Evolutionary conservation across 2,888 invertebrate species (phyloP).

Genomic region (Sinopyrophorus schimmeli): DNA sequence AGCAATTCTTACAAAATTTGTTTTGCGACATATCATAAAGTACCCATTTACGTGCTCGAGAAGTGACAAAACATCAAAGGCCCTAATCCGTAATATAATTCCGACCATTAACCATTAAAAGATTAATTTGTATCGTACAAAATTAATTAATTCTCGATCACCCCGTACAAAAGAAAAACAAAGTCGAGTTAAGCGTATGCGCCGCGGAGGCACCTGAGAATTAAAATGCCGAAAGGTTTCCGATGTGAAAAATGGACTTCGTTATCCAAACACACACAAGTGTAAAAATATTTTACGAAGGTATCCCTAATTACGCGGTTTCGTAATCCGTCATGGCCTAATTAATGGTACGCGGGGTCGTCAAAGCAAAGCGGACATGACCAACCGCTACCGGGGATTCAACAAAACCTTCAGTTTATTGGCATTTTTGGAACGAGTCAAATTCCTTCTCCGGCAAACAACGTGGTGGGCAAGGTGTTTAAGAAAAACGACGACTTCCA

Average conservation of each 20-base stretch:
- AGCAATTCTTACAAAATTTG: no score
- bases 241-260: slow-evolving; percentile 24
- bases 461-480: slow-evolving; percentile 46
- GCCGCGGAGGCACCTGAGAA: slow-evolving; percentile 18
- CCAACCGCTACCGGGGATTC: slow-evolving; percentile 45
- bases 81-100: no score
- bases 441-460: slow-evolving; percentile 40
- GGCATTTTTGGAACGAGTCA: slow-evolving; percentile 46
- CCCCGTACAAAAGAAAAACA: no score
- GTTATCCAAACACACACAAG: slow-evolving; percentile 28
- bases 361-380: slow-evolving; percentile 43
- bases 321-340: slow-evolving; percentile 30
- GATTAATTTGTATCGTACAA: no score
- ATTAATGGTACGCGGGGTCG: slow-evolving; percentile 41
- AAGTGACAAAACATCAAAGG: no score
- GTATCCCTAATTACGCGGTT: slow-evolving; percentile 30
- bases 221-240: slow-evolving; percentile 7
- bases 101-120: no score
- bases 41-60: no score
- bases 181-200: no score
- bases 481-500: slow-evolving; percentile 37
- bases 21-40: no score
- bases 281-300: slow-evolving; percentile 31
- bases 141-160: no score
- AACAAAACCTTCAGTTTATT: slow-evolving; percentile 42